A percentile compares a stretch with the other conserved stretches of the same genome.
phyloP scores from a whole-genome alignment of 2,113 vertebrate species.

The Pampusana beccarii region DNA sequence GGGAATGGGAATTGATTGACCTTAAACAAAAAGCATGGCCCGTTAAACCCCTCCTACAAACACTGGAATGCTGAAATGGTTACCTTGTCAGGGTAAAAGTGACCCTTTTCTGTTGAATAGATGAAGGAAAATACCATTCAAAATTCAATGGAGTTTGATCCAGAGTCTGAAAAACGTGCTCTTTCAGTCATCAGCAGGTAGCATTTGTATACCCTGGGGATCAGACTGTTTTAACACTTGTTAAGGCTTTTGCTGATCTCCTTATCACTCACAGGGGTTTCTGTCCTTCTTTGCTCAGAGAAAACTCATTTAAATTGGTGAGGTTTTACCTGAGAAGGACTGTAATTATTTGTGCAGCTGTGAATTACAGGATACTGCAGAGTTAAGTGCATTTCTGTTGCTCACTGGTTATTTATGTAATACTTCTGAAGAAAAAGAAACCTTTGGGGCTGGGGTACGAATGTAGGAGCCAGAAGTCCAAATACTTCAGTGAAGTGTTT shows the following conservation, averaged over 20 bases:
- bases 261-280: neutral
- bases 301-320: neutral
- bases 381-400: neutral
- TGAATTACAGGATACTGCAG: neutral
- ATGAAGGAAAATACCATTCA: neutral
- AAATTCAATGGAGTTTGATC: neutral
- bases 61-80: neutral
- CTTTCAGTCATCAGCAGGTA: neutral
- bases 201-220: neutral
- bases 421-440: neutral
- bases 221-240: neutral
- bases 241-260: neutral
- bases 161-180: neutral
- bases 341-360: conserved; percentile 19
- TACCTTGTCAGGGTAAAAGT: neutral
- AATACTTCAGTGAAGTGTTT: neutral
- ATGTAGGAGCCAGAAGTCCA: neutral
- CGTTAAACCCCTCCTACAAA: neutral
- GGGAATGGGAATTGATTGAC: neutral
- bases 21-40: neutral
- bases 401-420: neutral
- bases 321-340: neutral
- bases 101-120: neutral
- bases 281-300: neutral
- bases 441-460: neutral